A percentile compares a stretch with the other conserved stretches of the same genome.
Conservation (phyloP, 2,888 invertebrate species). For the Scelioninae gen. 1 region DNA sequence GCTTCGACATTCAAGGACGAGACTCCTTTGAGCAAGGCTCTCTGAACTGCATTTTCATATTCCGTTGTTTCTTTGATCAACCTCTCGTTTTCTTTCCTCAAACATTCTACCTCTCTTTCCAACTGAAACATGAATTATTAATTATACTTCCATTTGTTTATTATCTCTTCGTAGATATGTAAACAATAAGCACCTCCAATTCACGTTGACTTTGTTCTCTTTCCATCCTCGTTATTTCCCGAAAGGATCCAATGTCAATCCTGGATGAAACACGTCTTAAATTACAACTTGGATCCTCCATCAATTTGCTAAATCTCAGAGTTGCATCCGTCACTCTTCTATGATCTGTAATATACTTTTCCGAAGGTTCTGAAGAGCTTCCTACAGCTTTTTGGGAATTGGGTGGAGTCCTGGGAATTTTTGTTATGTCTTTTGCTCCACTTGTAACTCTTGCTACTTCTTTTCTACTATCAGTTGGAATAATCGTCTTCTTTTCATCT, state of each 20-base stretch:
- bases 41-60: constrained; percentile 81
- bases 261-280: constrained; percentile 27
- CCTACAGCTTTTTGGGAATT: too few species aligned
- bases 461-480: too few species aligned
- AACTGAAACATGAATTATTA: constrained; percentile 72
- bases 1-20: constrained; percentile 81
- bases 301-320: not conserved
- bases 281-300: not conserved
- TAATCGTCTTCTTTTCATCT: too few species aligned
- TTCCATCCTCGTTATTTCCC: constrained; percentile 25
- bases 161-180: not conserved
- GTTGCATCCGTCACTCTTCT: too few species aligned
- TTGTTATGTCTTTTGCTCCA: too few species aligned
- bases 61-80: constrained; percentile 79
- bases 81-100: constrained; percentile 79
- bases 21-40: constrained; percentile 81
- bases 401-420: too few species aligned
- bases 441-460: too few species aligned
- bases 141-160: not conserved
- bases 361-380: too few species aligned
- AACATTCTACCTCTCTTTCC: constrained; percentile 75
- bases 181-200: constrained; percentile 67
- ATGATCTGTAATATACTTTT: too few species aligned
- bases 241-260: constrained; percentile 2
- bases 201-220: constrained; percentile 71